These are phyloP conservation scores for Chaitophorus viminalis DNA, from an alignment of 2,888 invertebrate species.

Conservation along the genomic window DNA sequence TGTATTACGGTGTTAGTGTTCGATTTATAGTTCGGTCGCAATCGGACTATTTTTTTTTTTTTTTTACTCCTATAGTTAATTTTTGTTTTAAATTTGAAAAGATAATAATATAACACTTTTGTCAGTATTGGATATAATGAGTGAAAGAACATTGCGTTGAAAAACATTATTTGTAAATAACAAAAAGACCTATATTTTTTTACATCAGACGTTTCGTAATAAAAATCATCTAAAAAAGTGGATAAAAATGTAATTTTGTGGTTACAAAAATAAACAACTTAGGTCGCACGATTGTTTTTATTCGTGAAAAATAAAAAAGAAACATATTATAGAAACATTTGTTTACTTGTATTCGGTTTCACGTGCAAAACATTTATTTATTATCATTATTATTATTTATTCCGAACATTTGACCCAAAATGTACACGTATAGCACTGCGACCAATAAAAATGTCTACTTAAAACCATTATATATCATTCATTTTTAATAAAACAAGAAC, in stretches of 20 bases:
- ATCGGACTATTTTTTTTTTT: background rate
- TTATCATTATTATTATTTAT: background rate
- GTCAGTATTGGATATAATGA: too few species aligned
- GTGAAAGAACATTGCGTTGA: too few species aligned
- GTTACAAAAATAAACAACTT: slow-evolving; percentile 25
- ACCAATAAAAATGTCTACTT: background rate
- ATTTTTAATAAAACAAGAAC: slow-evolving; percentile 29
- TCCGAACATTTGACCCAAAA: slow-evolving; percentile 39
- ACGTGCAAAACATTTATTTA: background rate
- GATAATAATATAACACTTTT: background rate
- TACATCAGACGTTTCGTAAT: background rate
- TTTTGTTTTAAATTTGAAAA: background rate
- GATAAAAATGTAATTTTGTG: slow-evolving; percentile 6
- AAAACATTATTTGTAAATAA: background rate
- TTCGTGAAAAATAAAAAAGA: slow-evolving; percentile 29
- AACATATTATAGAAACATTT: too few species aligned
- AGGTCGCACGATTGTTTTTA: slow-evolving; percentile 1
- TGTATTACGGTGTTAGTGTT: background rate
- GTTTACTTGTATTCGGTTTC: background rate
- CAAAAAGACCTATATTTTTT: background rate
- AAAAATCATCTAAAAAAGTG: background rate
- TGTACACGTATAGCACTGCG: too few species aligned
- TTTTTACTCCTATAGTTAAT: background rate
- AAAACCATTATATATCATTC: slow-evolving; percentile 1
- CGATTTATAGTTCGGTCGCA: background rate